Conservation (phyloP, 2,797 vertebrate genomes). For the Sebastes minor region DNA sequence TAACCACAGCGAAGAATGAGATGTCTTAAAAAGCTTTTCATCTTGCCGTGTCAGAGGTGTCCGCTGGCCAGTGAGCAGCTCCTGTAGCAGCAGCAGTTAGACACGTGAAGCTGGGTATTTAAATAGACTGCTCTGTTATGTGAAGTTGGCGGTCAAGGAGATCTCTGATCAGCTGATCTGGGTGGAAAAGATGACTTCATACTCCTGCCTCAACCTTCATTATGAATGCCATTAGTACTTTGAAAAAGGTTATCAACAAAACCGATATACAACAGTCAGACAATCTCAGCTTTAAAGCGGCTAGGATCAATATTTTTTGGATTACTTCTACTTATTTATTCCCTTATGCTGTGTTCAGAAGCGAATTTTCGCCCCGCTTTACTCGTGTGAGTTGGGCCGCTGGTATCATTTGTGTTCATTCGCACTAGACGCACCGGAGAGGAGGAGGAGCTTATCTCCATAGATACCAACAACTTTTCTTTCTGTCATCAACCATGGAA, state of each 20-base stretch:
- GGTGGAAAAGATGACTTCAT: slow-evolving; percentile 15
- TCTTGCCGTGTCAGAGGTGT: neutral
- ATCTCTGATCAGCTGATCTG: slow-evolving; percentile 37
- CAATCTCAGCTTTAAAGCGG: neutral
- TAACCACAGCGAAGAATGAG: neutral
- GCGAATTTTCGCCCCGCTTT: no score
- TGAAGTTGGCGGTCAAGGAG: slow-evolving; percentile 1
- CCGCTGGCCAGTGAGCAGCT: neutral
- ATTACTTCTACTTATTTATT: neutral
- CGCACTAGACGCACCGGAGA: no score
- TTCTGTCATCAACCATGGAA: no score
- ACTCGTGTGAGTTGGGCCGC: no score
- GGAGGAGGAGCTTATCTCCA: no score
- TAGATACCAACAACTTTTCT: no score
- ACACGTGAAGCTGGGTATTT: slow-evolving; percentile 23
- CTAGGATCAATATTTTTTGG: neutral
- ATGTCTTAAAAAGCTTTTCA: neutral
- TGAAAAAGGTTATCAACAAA: neutral
- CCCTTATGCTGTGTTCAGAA: no score
- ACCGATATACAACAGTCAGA: neutral
- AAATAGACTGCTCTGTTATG: slow-evolving; percentile 34
- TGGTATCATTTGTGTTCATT: no score
- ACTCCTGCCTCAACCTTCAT: neutral
- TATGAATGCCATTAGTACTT: neutral
- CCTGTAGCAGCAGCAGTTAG: neutral